Base-by-base conservation (phyloP, 2,797 vertebrate species). In the Thamnophis elegans region DNA sequence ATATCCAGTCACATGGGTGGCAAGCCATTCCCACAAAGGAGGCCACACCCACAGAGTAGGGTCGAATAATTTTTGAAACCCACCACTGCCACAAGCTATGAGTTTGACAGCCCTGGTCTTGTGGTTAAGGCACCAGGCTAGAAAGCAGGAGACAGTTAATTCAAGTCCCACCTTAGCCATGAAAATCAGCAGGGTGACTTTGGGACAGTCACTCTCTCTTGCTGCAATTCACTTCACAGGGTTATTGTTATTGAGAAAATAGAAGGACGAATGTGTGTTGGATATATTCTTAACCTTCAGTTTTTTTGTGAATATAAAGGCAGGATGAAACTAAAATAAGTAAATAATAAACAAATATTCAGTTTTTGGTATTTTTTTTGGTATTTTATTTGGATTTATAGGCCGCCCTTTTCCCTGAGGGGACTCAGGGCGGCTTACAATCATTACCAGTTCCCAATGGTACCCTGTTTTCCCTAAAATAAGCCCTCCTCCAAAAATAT, bases 1-100 rank as follows among this genome's bases (percentile, higher is more conserved):
- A n/a, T n/a, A n/a, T n/a, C n/a, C n/a, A n/a, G n/a, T n/a, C n/a
- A n/a, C n/a, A n/a, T n/a, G n/a, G n/a, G n/a, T n/a, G n/a, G n/a
- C n/a, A n/a, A n/a, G n/a, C n/a, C n/a, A n/a, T n/a, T n/a, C n/a
- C n/a, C n/a, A n/a, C n/a, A n/a, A n/a, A n/a, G n/a, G n/a, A n/a
- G n/a, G n/a, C n/a, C n/a, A n/a, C n/a, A n/a, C n/a, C n/a, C n/a
- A n/a, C n/a, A n/a, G n/a, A n/a, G n/a, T n/a, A n/a, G n/a, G n/a
- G n/a, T n/a, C n/a, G n/a, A n/a, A n/a, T n/a, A n/a, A n/a, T n/a
- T n/a, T n/a, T n/a, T n/a, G n/a, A n/a, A n/a, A n/a, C n/a, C n/a
- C n/a, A n/a, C n/a, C n/a, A n/a, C n/a, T n/a, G n/a, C 8, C 9
- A 1, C 22, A 11, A 3, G 25, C 2, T 60, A 22, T 9, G 3